Evolutionary conservation across 2,113 vertebrate species (phyloP), one percentile per base, ranked within the genome.

Genomic region (Plectropomus leopardus): DNA sequence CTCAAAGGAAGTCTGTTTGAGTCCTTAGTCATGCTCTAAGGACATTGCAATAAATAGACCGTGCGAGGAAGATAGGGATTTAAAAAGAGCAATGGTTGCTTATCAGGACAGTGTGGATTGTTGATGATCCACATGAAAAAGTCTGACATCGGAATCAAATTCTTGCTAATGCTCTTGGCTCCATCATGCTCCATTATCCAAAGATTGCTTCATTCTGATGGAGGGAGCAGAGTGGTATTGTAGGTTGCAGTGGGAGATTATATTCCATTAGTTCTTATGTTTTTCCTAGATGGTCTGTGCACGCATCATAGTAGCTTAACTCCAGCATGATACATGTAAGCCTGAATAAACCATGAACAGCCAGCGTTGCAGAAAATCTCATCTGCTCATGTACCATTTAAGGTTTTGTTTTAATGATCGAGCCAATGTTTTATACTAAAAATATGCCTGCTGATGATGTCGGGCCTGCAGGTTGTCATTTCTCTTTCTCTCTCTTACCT

Each of bases 241-340:
- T 30, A 19, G 26, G 55, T 76, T 51, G 65, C 50, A 77, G 21
- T 34, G 61, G 36, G 36, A 80, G 54, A 87, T 86, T 71, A 71
- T 80, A 48, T 81, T 76, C 68, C 64, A 88, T 89, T 85, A 83
- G 73, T 66, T 72, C 36, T 68, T 70, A 44, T 73, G 76, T 85
- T 84, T 81, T 83, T 76, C 80, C 79, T 54, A 34, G 42, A 80
- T 73, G 58, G 54, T 45, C 30, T 54, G 30, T 40, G 11, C 65
- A 67, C 1, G 34, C 79, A 72, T 79, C 63, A 73, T 40, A 58
- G 48, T 76, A 24, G 44, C 77, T 75, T 72, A n/a, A 59, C 72
- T 80, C 69, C 68, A 63, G 17, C 10, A 19, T 55, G 76, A 81
- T 79, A 45, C 26, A 6, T 70, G 40, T 76, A 47, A 48, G 7